Conservation (phyloP, 1,140 invertebrate species). For the Gryon sp. region DNA sequence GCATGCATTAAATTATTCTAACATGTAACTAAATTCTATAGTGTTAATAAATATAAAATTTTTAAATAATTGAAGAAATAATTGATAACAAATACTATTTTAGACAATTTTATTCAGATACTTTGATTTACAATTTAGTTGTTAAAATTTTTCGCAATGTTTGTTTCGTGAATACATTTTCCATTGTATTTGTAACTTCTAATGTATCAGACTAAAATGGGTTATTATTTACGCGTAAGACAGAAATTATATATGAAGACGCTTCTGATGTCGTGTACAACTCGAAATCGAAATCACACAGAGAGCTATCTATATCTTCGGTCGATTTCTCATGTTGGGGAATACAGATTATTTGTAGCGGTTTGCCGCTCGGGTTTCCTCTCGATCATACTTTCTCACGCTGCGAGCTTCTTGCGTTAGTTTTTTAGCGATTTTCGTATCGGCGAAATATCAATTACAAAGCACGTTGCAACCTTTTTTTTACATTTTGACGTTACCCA, state of each 20-base stretch:
- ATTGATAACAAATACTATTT: no score
- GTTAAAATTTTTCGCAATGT: no score
- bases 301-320: slow-evolving; percentile 31
- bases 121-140: no score
- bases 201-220: no score
- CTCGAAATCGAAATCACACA: background rate
- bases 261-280: background rate
- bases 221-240: no score
- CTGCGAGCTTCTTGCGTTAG: background rate
- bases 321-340: slow-evolving; percentile 32
- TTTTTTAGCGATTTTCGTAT: slow-evolving; percentile 17
- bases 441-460: slow-evolving; percentile 39
- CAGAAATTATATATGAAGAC: slow-evolving; percentile 32
- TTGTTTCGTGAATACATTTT: no score
- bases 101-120: no score
- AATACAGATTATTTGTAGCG: slow-evolving; percentile 38
- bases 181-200: no score
- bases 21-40: no score
- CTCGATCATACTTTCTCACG: slow-evolving; percentile 34
- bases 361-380: slow-evolving; percentile 33
- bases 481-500: background rate
- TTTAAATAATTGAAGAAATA: no score
- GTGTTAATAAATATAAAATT: no score
- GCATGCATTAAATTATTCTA: no score
- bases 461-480: slow-evolving; percentile 5